Evolutionary conservation across 2,113 vertebrate genomes (phyloP).

Genomic region (Hirundichthys speculiger): DNA sequence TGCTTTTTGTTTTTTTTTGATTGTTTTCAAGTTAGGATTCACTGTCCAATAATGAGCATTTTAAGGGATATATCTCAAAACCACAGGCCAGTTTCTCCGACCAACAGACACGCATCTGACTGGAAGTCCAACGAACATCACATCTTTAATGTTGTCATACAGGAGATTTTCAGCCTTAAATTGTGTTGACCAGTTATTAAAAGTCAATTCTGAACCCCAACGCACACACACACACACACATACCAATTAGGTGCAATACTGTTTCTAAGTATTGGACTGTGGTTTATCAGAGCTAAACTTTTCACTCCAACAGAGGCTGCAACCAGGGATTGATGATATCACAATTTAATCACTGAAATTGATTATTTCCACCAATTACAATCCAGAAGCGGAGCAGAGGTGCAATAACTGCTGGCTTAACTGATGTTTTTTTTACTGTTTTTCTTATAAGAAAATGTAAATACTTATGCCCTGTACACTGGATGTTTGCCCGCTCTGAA

Average conservation of each 20-base stretch:
- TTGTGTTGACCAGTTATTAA: neutral
- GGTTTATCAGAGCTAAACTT: neutral
- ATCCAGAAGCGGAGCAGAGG: neutral
- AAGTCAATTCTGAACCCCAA: neutral
- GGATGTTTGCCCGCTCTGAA: too few relatives aligned
- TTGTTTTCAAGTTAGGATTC: too few relatives aligned
- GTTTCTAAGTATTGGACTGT: neutral
- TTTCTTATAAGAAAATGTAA: too few relatives aligned
- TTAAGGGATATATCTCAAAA: neutral
- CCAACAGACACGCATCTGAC: neutral
- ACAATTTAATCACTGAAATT: neutral
- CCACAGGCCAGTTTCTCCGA: neutral
- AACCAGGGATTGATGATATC: neutral
- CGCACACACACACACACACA: neutral
- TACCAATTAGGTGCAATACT: neutral
- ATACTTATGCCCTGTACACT: too few relatives aligned
- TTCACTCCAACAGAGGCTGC: neutral
- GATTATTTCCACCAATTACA: conserved; percentile 8
- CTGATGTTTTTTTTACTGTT: neutral
- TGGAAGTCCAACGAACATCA: neutral
- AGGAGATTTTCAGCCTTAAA: neutral
- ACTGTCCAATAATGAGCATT: too few relatives aligned
- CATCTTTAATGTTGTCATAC: neutral
- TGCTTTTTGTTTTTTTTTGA: too few relatives aligned
- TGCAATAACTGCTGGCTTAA: neutral